phyloP scores from a whole-genome alignment of 1,140 invertebrate species.

The Drosophila busckii region DNA sequence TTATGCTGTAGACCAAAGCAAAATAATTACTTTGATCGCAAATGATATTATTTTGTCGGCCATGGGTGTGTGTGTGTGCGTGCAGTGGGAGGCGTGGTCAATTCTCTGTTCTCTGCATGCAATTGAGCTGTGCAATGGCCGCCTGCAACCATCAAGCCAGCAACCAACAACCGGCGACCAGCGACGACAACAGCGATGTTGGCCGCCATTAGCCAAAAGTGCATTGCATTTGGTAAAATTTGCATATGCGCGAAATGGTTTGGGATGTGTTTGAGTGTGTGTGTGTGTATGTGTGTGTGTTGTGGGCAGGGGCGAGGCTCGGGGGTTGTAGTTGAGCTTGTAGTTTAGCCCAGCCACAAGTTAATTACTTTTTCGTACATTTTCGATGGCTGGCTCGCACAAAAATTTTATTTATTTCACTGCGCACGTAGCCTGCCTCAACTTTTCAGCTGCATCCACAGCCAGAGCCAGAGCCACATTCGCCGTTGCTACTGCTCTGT shows the following conservation, averaged over 20 bases:
- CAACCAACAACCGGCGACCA: conserved; percentile 13
- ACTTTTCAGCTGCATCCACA: conserved; percentile 43
- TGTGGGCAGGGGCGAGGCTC: neutral
- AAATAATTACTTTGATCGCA: conserved; percentile 78
- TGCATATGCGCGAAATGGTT: conserved; percentile 44
- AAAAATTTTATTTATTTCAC: conserved; percentile 72
- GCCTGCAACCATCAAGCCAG: neutral
- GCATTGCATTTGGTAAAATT: conserved; percentile 71
- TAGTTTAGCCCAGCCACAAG: conserved; percentile 45
- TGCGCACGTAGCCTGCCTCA: conserved; percentile 54
- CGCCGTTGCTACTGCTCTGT: conserved; percentile 20
- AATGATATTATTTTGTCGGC: conserved; percentile 77
- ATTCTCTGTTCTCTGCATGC: conserved; percentile 26
- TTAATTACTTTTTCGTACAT: conserved; percentile 77
- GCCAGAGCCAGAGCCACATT: conserved; percentile 25
- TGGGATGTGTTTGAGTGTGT: too few species aligned
- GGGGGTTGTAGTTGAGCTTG: conserved; percentile 1
- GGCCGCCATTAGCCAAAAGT: conserved; percentile 68
- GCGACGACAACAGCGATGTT: conserved; percentile 38
- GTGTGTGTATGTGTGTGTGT: too few species aligned
- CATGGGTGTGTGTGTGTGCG: conserved; percentile 34
- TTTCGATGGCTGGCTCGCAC: conserved; percentile 59
- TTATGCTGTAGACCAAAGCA: conserved; percentile 77
- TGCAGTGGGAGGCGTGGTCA: conserved; percentile 21
- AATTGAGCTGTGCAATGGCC: conserved; percentile 30